Evolutionary conservation across 2,113 vertebrate species (phyloP).

Genomic region (Progne subis): DNA sequence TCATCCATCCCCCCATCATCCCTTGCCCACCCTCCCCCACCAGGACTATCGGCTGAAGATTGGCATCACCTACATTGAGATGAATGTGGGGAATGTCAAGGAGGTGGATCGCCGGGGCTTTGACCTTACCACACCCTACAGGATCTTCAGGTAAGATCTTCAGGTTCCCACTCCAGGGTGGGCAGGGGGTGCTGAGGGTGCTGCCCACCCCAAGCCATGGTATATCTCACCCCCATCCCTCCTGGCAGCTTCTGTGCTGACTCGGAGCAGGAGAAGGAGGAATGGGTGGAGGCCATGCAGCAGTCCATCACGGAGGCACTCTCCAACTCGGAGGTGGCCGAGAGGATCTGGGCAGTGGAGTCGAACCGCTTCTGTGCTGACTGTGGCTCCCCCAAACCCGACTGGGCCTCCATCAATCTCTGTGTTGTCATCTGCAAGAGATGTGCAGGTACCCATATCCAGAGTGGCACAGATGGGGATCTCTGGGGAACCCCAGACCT

Average conservation of each 20-base stretch:
- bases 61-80: slow-evolving; percentile 92
- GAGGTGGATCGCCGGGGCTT: slow-evolving; percentile 85
- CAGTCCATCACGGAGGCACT: slow-evolving; percentile 84
- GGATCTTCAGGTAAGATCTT: slow-evolving; percentile 86
- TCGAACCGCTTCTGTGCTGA: slow-evolving; percentile 88
- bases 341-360: slow-evolving; percentile 84
- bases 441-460: slow-evolving; percentile 83
- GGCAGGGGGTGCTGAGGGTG: not conserved
- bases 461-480: not conserved
- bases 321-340: slow-evolving; percentile 87
- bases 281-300: slow-evolving; percentile 90
- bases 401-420: slow-evolving; percentile 96
- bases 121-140: slow-evolving; percentile 93
- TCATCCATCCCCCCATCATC: too few relatives aligned
- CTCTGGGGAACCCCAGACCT: too few relatives aligned
- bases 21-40: not conserved
- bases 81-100: slow-evolving; percentile 94
- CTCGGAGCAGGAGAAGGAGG: slow-evolving; percentile 84
- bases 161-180: not conserved
- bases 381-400: slow-evolving; percentile 81
- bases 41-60: slow-evolving; percentile 88
- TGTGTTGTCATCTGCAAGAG: slow-evolving; percentile 92
- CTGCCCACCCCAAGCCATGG: not conserved
- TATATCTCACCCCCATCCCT: not conserved
- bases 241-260: slow-evolving; percentile 84